Evolutionary conservation across 2,797 vertebrate genomes (phyloP).

Genomic region (Pteropus rufus): DNA sequence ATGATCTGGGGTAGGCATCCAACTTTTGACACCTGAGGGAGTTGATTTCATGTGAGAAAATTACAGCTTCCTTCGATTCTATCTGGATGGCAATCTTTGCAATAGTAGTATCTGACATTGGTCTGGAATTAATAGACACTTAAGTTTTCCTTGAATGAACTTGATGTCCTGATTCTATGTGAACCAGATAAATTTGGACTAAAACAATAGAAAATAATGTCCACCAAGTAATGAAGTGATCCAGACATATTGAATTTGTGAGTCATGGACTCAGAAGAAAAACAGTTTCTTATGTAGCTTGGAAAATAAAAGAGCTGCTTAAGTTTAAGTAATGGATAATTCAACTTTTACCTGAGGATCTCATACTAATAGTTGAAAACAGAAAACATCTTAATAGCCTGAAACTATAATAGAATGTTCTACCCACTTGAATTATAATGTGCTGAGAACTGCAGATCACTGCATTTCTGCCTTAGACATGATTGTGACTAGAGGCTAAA

Average conservation of each 20-base stretch:
- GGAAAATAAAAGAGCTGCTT: constrained; percentile 46
- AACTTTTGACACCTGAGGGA: not conserved
- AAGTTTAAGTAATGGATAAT: constrained; percentile 44
- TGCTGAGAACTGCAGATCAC: constrained; percentile 41
- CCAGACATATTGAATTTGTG: constrained; percentile 59
- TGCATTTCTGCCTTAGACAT: constrained; percentile 53
- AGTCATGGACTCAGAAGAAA: constrained; percentile 60
- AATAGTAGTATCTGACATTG: not conserved
- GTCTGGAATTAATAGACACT: not conserved
- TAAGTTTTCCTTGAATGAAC: constrained; percentile 37
- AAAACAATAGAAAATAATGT: constrained; percentile 44
- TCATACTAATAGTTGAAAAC: constrained; percentile 32
- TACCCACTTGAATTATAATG: constrained; percentile 52
- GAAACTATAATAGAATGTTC: constrained; percentile 63
- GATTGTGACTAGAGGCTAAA: constrained; percentile 66
- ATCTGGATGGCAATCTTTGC: not conserved
- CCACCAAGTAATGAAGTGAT: constrained; percentile 50
- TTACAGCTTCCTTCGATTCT: not conserved
- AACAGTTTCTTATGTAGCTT: constrained; percentile 44
- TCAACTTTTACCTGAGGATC: constrained; percentile 59
- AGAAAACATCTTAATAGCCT: constrained; percentile 60
- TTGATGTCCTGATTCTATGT: not conserved
- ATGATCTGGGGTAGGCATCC: not conserved
- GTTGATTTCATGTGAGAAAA: not conserved
- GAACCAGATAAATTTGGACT: constrained; percentile 41